Base-by-base conservation (phyloP, 2,888 invertebrate genomes). In the Ophion slaviceki region DNA sequence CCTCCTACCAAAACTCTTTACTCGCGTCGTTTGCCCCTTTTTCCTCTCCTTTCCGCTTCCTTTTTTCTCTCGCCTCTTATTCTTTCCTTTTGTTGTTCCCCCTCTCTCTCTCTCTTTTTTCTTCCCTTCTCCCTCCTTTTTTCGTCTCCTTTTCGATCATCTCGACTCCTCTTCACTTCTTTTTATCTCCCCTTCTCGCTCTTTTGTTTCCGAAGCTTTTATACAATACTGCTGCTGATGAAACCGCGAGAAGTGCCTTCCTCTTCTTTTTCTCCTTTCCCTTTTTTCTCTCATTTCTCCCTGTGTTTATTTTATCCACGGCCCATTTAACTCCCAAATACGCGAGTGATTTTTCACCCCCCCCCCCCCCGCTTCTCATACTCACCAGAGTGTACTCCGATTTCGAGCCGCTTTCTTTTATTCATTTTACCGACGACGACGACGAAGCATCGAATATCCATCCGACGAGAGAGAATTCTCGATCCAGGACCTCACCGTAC, bases 301-400 rank as follows among this genome's bases (percentile, higher is more conserved):
- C 67, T 82, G 81, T 90, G 89, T 89, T 92, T 90, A 90, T 91
- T 92, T 91, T 91, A 91, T 90, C 88, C 89, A 90, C 88, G 89
- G 88, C 83, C 89, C 90, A 91, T 91, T 91, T 92, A 92, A 91
- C 90, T 91, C 90, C 89, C 89, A 89, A 91, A 91, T 90, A 89
- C 87, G 85, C 88, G 82, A 88, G 88, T 87, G 86, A 88, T 88
- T 90, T 86, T 85, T 88, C 82, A 80, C 71, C 53, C 78, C 61
- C 72, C 80, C 82, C 68, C 62, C 85, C 70, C 36, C 70, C 68
- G 59, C 8, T 66, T 40, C 57, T 47, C 14, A 17, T 47, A 47
- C 47, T 14, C 8, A 40, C 40, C 40, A 47, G 3, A 14, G 47
- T 47, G 57, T 62, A 66, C 40, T 82, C 28, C 66, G 70, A 64